Evolutionary conservation across 2,888 invertebrate genomes (phyloP), one percentile per base, ranked within the genome.

Genomic region (Acronicta aceris): DNA sequence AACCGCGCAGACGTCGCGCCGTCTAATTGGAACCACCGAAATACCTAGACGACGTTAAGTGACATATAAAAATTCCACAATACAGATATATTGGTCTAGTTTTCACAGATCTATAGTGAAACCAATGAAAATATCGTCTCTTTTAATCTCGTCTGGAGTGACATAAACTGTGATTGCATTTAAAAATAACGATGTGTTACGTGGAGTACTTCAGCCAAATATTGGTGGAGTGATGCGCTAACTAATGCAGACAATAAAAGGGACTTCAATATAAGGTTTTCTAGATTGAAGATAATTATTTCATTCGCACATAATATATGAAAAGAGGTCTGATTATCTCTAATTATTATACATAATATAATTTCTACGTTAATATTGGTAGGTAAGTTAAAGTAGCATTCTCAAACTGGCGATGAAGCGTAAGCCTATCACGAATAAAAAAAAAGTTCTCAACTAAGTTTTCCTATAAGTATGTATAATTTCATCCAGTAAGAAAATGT

Each of bases 21-120:
- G 85, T 86, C 89, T 88, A 85, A 88, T 89, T 86, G 83, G 81
- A 84, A 81, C 81, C 79, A 76, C 84, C 79, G 79, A 87, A 85
- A 90, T 90, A 83, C 86, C 86, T 87, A 86, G 86, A 83, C 88
- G 85, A 87, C 89, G 67, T 89, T 82, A 87, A 84, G 85, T 87
- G 90, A 87, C 89, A 88, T 81, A 88, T 89, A 89, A 88, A 89
- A 87, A 88, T 89, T 86, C 88, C 86, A 79, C 83, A 79, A 78
- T 77, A 78, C 67, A 64, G 79, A 87, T 87, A 87, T 85, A 89
- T 85, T 66, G 76, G 77, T 74, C 69, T 73, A 63, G 78, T 65
- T 69, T 60, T 49, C 64, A 65, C 67, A 41, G 45, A 53, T 64
- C 49, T 38, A 59, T 70, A 71, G 68, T 78, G 68, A 72, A 69